Conservation (phyloP, 35 echinoderm and acorn worm genomes). For the Apostichopus parvimensis region DNA sequence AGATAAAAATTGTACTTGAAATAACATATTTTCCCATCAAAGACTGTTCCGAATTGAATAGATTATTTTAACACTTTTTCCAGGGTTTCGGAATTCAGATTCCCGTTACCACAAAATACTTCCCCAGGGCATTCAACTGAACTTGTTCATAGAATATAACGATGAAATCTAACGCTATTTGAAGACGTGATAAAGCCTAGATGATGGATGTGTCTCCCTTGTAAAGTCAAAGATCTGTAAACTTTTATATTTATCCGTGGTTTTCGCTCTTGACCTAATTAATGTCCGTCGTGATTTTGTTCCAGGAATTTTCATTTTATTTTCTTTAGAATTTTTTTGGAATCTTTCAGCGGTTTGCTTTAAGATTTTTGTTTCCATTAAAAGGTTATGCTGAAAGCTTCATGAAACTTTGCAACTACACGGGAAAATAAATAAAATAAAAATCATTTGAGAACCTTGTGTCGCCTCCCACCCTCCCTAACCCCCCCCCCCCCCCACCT, state of each 20-base stretch:
- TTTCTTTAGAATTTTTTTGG: neutral
- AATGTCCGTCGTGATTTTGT: neutral
- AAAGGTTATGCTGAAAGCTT: too few relatives aligned
- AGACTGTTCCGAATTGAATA: neutral
- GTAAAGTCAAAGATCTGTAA: neutral
- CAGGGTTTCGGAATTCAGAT: neutral
- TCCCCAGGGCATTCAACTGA: neutral
- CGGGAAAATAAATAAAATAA: too few relatives aligned
- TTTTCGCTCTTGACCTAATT: neutral
- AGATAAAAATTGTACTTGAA: neutral
- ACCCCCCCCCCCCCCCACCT: too few relatives aligned
- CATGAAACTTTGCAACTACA: too few relatives aligned
- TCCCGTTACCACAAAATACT: neutral
- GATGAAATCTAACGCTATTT: neutral
- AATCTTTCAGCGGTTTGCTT: too few relatives aligned
- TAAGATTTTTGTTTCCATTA: too few relatives aligned
- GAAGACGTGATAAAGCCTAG: neutral
- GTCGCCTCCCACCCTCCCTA: too few relatives aligned
- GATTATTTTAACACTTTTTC: neutral
- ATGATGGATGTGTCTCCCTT: neutral
- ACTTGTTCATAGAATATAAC: neutral
- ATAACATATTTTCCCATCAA: neutral
- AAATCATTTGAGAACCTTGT: too few relatives aligned
- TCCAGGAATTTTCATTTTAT: neutral
- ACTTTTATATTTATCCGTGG: neutral